phyloP scores from a whole-genome alignment of 2,888 invertebrate species.

The Choristoneura rosaceana region DNA sequence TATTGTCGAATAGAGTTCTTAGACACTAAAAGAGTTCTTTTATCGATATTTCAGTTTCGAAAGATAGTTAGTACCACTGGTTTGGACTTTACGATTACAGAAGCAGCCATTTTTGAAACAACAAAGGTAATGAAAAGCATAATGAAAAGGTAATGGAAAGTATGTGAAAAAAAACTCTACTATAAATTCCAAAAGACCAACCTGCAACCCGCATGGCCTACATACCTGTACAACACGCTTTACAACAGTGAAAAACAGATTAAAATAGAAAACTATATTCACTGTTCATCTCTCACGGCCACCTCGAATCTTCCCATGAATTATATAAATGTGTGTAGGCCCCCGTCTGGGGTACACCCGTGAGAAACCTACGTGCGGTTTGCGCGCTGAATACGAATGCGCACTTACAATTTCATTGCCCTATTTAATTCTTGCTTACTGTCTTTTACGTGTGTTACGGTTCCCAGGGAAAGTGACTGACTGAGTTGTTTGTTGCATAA shows the following conservation, averaged over 20 bases:
- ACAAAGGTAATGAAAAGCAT: too few species aligned
- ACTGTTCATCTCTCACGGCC: not conserved
- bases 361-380: slow-evolving; percentile 76
- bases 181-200: not conserved
- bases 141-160: too few species aligned
- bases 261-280: not conserved
- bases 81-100: too few species aligned
- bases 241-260: not conserved
- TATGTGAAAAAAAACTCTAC: too few species aligned
- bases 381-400: slow-evolving; percentile 74
- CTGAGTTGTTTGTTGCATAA: slow-evolving; percentile 6
- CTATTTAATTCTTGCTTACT: slow-evolving; percentile 58
- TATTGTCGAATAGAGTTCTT: too few species aligned
- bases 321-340: not conserved
- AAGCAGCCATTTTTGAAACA: too few species aligned
- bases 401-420: slow-evolving; percentile 77
- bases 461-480: slow-evolving; percentile 39
- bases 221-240: not conserved
- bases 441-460: slow-evolving; percentile 17
- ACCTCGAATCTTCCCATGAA: slow-evolving; percentile 2
- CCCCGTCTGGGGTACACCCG: slow-evolving; percentile 49
- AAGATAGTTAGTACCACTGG: too few species aligned
- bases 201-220: not conserved
- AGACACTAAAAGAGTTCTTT: too few species aligned
- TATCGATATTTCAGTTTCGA: too few species aligned